Evolutionary conservation across 2,113 vertebrate species (phyloP).

Genomic region (Platysteira castanea): DNA sequence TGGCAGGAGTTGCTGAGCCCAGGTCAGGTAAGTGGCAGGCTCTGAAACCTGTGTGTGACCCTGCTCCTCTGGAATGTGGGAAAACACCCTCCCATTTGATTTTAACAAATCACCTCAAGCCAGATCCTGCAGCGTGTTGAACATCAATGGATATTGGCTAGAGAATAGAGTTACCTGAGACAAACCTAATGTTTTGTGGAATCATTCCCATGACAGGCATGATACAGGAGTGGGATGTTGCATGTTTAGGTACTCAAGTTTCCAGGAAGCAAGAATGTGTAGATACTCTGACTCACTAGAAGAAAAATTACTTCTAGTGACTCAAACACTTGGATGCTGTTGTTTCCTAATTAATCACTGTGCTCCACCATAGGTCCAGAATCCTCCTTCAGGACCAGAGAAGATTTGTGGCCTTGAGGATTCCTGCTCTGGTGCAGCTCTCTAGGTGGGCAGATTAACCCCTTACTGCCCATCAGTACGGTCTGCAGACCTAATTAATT

Average conservation of each 20-base stretch:
- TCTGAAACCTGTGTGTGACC: neutral
- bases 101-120: neutral
- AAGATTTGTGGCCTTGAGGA: neutral
- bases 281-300: conserved; percentile 35
- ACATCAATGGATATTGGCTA: neutral
- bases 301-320: neutral
- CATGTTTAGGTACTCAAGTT: neutral
- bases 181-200: neutral
- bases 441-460: neutral
- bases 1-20: neutral
- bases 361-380: neutral
- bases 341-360: neutral
- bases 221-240: neutral
- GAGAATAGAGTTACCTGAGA: neutral
- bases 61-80: neutral
- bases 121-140: neutral
- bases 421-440: neutral
- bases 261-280: conserved; percentile 8
- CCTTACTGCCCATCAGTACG: rapidly evolving
- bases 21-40: neutral
- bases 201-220: neutral
- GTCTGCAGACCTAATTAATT: neutral
- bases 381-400: neutral
- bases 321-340: neutral
- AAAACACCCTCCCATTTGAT: neutral